These are phyloP conservation scores for Clunio marinus DNA, from an alignment of 2,888 invertebrate species.

Conservation along the genomic window DNA sequence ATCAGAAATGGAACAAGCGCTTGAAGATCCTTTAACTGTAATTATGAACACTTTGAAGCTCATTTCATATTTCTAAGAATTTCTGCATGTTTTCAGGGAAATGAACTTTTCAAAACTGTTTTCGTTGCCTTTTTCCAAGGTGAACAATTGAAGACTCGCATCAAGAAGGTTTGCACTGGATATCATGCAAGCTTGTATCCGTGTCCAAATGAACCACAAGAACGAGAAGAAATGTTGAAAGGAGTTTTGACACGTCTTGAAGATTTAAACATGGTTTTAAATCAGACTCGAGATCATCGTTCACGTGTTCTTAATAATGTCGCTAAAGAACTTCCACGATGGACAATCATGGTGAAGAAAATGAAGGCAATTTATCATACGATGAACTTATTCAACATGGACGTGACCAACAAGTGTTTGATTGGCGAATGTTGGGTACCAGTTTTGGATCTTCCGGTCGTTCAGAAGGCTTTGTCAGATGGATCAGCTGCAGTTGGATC, in stretches of 20 bases:
- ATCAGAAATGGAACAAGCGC: slow-evolving; percentile 75
- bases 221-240: slow-evolving; percentile 83
- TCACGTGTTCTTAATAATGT: slow-evolving; percentile 82
- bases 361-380: slow-evolving; percentile 92
- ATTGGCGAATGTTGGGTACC: slow-evolving; percentile 85
- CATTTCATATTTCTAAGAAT: slow-evolving; percentile 46
- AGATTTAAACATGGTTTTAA: slow-evolving; percentile 79
- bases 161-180: slow-evolving; percentile 90
- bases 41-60: slow-evolving; percentile 30
- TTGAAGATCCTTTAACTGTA: slow-evolving; percentile 81
- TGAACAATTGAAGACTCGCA: slow-evolving; percentile 81
- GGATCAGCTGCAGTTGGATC: slow-evolving; percentile 77
- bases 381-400: slow-evolving; percentile 81
- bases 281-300: slow-evolving; percentile 89
- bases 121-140: slow-evolving; percentile 90
- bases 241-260: slow-evolving; percentile 86
- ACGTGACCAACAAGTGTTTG: slow-evolving; percentile 80
- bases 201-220: slow-evolving; percentile 80
- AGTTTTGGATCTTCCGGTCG: slow-evolving; percentile 64
- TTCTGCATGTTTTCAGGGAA: slow-evolving; percentile 56
- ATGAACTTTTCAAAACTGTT: slow-evolving; percentile 81
- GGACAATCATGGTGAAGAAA: slow-evolving; percentile 86
- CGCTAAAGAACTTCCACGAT: slow-evolving; percentile 81
- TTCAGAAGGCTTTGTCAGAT: slow-evolving; percentile 72
- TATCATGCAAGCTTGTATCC: slow-evolving; percentile 91